Evolutionary conservation across 1,140 invertebrate genomes (phyloP).

Genomic region (Hesperophylax magnus): DNA sequence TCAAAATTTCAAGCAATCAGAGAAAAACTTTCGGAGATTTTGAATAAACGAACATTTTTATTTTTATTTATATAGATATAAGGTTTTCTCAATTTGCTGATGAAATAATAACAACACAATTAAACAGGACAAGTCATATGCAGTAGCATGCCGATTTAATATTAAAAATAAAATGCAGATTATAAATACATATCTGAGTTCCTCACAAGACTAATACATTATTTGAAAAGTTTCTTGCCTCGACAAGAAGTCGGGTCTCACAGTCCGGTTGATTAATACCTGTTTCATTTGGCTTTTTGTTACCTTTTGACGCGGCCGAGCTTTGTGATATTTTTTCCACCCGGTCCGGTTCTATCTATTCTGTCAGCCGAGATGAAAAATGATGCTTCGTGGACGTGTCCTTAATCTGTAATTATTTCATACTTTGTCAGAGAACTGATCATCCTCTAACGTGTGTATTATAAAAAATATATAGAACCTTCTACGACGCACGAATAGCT

Average conservation of each 20-base stretch:
- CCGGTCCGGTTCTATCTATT: constrained; percentile 46
- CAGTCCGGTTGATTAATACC: constrained; percentile 38
- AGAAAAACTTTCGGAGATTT: too few species aligned
- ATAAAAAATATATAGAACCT: too few species aligned
- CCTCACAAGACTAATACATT: neutral
- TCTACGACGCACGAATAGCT: too few species aligned
- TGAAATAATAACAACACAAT: too few species aligned
- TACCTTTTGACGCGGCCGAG: constrained; percentile 21
- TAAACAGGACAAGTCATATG: too few species aligned
- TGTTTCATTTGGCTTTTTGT: constrained; percentile 33
- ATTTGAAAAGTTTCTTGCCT: neutral
- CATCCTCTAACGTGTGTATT: too few species aligned
- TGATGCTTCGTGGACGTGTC: constrained; percentile 52
- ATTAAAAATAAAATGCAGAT: neutral
- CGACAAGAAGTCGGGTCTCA: constrained; percentile 6
- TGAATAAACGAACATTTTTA: too few species aligned
- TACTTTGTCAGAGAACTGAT: constrained; percentile 28
- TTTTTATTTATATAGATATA: too few species aligned
- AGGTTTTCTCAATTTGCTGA: too few species aligned
- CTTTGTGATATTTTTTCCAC: constrained; percentile 39
- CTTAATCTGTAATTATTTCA: constrained; percentile 58
- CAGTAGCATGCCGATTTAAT: too few species aligned
- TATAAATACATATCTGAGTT: neutral
- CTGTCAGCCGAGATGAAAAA: constrained; percentile 55
- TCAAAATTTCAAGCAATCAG: too few species aligned